Percentiles rank a stretch among this genome's conserved stretches.
These are phyloP conservation scores for Drosophila nigrodunni DNA, from an alignment of 1,140 invertebrate species.

Conservation along the genomic window DNA sequence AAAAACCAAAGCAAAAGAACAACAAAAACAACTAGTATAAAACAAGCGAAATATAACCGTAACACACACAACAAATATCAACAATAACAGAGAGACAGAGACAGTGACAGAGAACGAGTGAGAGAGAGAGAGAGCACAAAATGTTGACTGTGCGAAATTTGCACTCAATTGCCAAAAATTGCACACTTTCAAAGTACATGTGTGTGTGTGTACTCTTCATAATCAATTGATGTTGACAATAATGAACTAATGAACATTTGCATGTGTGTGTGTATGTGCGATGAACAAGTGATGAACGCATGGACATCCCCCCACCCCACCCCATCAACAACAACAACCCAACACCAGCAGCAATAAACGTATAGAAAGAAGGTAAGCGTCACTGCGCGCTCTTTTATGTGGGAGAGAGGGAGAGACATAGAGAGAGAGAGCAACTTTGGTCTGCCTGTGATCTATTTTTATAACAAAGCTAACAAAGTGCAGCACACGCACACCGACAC, in stretches of 20 bases:
- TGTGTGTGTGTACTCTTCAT: conserved; percentile 13
- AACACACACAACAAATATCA: conserved; percentile 1
- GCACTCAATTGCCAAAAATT: background rate
- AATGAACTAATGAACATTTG: background rate
- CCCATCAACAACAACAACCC: too few species aligned
- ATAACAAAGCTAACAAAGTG: conserved; percentile 50
- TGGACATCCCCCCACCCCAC: too few species aligned
- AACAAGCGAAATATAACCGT: conserved; percentile 3
- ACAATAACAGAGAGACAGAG: conserved; percentile 1
- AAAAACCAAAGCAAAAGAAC: conserved; percentile 42
- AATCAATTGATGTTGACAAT: conserved; percentile 8
- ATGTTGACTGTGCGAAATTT: conserved; percentile 18
- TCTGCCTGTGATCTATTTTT: conserved; percentile 25
- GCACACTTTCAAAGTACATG: conserved; percentile 13
- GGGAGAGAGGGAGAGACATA: background rate
- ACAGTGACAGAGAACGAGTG: background rate
- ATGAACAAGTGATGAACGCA: too few species aligned
- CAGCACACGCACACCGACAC: conserved; percentile 48
- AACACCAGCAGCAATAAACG: too few species aligned
- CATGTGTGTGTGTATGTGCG: background rate
- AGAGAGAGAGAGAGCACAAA: background rate
- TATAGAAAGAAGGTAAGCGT: too few species aligned
- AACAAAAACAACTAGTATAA: conserved; percentile 6
- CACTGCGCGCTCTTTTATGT: too few species aligned
- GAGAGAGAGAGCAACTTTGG: background rate